Base-by-base conservation (phyloP, 2,888 invertebrate genomes). In the Biston stratarius region DNA sequence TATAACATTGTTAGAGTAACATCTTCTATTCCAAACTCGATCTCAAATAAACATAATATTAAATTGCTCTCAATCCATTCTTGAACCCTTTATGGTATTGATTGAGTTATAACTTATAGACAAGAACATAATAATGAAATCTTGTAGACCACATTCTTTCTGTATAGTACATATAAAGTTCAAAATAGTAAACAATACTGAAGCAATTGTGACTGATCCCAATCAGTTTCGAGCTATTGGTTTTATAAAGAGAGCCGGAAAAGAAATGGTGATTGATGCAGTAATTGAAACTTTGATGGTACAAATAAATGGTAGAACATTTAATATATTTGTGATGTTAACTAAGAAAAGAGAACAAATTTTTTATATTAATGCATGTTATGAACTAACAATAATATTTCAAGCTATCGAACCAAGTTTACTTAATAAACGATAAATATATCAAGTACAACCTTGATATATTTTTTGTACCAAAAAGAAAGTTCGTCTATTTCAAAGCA, bases 81-180 rank as follows among this genome's bases (percentile, higher is more conserved):
- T 75, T 69, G 74, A 77, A 79, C 82, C 81, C 77, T 81, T 80
- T 83, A 83, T 75, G 80, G 83, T 62, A 77, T 60, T 72, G 85
- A 90, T 91, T 87, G 85, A 91, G 90, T 86, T 88, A 89, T 90
- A 85, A 79, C 79, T 87, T 88, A 85, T 77, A 82, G 80, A 77
- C 72, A 36, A 67, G 42, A 61, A 44, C 45, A 65, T 51, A 42
- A 57, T 51, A 42, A 60, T 45, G n/a, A 61, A 56, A 67, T 42
- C 11, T n/a, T 57, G 45, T 33, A 44, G 33, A 44, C 14, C 38
- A 6, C 52, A 36, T 34, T 24, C 36, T 55, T 45, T 33, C 68
- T 55, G 24, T 0, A 5, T 6, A 11, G 58, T 51, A 10, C 52
- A 14, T 9, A 12, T 70, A 70, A 55, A 52, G 59, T 69, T 64